These are phyloP conservation scores for Drosophila yooni DNA, from an alignment of 2,888 invertebrate species.

Conservation along the genomic window DNA sequence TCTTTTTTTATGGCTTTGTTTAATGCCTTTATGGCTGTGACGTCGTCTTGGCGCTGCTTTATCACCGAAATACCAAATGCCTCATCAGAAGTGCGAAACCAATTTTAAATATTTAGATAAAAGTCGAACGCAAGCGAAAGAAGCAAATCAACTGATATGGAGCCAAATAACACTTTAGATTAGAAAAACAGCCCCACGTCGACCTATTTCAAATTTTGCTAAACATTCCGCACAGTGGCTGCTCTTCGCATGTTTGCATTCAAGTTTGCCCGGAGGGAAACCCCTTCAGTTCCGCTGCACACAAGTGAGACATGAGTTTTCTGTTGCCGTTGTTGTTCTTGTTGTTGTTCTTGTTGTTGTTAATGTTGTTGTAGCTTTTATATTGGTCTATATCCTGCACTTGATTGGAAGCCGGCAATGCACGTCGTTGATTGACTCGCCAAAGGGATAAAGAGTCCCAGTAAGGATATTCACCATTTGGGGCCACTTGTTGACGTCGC, in stretches of 20 bases:
- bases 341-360: too few species aligned
- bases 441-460: constrained; percentile 52
- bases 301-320: constrained; percentile 5
- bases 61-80: constrained; percentile 59
- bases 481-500: constrained; percentile 57
- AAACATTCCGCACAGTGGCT: constrained; percentile 21
- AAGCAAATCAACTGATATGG: constrained; percentile 71
- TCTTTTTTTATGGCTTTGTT: constrained; percentile 35
- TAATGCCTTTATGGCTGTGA: constrained; percentile 45
- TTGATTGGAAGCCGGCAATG: constrained; percentile 55
- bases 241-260: constrained; percentile 1
- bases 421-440: constrained; percentile 71
- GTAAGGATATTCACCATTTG: constrained; percentile 51
- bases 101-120: constrained; percentile 79
- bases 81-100: constrained; percentile 59
- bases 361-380: not conserved
- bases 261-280: not conserved
- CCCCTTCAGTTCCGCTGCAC: constrained; percentile 1
- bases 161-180: constrained; percentile 59
- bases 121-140: constrained; percentile 59
- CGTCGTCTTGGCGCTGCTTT: constrained; percentile 52
- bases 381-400: constrained; percentile 47
- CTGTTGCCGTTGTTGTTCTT: too few species aligned
- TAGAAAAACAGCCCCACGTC: constrained; percentile 58
- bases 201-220: constrained; percentile 64